Evolutionary conservation across 2,113 vertebrate species (phyloP).

Genomic region (Oncorhynchus masou): DNA sequence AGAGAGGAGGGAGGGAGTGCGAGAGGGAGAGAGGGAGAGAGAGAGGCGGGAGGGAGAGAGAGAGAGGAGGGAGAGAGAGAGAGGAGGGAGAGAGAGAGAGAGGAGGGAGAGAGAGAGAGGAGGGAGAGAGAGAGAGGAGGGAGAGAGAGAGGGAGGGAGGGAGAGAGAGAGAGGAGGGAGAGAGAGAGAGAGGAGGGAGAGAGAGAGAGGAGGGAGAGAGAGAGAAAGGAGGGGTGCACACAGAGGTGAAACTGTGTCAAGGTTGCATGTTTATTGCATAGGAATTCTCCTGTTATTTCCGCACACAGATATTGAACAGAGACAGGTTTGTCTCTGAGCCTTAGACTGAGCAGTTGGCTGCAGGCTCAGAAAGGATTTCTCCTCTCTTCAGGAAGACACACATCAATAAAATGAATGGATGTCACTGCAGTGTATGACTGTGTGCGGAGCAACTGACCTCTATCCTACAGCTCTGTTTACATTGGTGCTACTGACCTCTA

Average conservation of each 20-base stretch:
- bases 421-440: slow-evolving; percentile 32
- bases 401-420: slow-evolving; percentile 40
- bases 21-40: too few species aligned
- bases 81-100: too few species aligned
- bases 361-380: neutral
- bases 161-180: too few species aligned
- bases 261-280: slow-evolving; percentile 50
- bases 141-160: slow-evolving; percentile 22
- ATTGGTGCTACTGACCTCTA: slow-evolving; percentile 59
- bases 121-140: too few species aligned
- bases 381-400: slow-evolving; percentile 20
- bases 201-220: neutral
- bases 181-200: too few species aligned
- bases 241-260: slow-evolving; percentile 72
- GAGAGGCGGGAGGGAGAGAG: slow-evolving; percentile 29
- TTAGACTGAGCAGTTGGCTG: neutral
- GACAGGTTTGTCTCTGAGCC: neutral
- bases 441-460: slow-evolving; percentile 52
- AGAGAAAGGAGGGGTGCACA: slow-evolving; percentile 48
- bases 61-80: neutral
- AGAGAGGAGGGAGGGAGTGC: too few species aligned
- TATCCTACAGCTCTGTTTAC: slow-evolving; percentile 29
- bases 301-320: neutral
- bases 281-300: slow-evolving; percentile 12
- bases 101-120: too few species aligned